Conservation (phyloP, 2,113 vertebrate species). For the Scalopus aquaticus region DNA sequence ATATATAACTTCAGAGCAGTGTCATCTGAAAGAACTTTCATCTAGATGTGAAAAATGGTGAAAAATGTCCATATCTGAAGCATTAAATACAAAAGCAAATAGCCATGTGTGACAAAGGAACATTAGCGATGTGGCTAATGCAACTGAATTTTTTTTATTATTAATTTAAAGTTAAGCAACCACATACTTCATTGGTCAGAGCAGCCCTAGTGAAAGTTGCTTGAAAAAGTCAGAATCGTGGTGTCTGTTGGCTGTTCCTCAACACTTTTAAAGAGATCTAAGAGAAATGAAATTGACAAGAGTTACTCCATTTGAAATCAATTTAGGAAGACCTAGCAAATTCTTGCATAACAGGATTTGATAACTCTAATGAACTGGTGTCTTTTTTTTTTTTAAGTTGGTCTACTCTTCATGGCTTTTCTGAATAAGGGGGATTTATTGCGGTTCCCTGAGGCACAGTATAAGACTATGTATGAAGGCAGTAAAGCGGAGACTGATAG, state of each 20-base stretch:
- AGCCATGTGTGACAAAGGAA: not conserved
- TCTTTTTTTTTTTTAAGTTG: constrained; percentile 7
- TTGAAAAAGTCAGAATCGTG: not conserved
- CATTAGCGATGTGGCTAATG: not conserved
- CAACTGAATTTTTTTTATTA: not conserved
- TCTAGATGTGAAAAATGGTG: not conserved
- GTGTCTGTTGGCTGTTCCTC: not conserved
- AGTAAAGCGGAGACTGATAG: not conserved
- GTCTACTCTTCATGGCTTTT: not conserved
- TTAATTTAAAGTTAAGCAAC: not conserved
- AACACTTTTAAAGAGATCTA: not conserved
- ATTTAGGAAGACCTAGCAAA: not conserved
- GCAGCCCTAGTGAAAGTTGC: not conserved
- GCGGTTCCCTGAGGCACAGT: not conserved
- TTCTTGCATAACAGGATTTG: not conserved
- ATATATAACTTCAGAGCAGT: not conserved
- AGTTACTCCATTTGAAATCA: not conserved
- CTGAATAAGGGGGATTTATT: not conserved
- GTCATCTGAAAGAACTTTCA: not conserved
- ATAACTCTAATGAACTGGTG: not conserved
- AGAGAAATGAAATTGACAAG: not conserved
- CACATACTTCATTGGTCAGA: not conserved
- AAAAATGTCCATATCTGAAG: not conserved
- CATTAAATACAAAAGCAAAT: not conserved
- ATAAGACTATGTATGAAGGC: not conserved